Conservation (phyloP, 2,888 invertebrate genomes). For the Criorhina ranunculi region DNA sequence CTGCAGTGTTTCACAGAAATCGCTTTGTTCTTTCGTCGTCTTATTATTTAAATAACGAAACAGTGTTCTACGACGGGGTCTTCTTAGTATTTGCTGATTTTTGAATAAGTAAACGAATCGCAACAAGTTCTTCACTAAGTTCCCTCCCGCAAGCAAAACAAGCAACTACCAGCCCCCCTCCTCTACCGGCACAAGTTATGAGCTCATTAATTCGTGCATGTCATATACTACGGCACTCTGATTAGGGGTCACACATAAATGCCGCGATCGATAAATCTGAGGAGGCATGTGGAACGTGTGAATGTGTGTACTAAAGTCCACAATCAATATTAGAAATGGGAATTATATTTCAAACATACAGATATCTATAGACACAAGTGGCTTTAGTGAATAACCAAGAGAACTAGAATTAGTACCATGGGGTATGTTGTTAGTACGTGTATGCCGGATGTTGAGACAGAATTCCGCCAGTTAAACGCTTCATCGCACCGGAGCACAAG, state of each 20-base stretch:
- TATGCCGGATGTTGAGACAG: constrained; percentile 88
- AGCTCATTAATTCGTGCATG: constrained; percentile 66
- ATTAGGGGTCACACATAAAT: constrained; percentile 68
- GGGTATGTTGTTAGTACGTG: constrained; percentile 90
- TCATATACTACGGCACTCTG: constrained; percentile 45
- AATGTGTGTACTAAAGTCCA: constrained; percentile 38
- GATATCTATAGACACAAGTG: constrained; percentile 27
- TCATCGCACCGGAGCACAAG: constrained; percentile 79
- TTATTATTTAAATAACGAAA: constrained; percentile 23
- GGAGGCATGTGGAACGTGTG: constrained; percentile 13
- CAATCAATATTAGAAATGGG: constrained; percentile 68
- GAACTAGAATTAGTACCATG: constrained; percentile 84
- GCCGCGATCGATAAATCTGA: constrained; percentile 66
- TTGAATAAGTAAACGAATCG: constrained; percentile 50
- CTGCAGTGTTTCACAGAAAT: constrained; percentile 2
- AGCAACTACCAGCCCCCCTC: not conserved
- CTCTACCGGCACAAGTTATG: constrained; percentile 18
- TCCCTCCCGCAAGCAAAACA: constrained; percentile 37
- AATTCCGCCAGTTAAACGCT: constrained; percentile 84
- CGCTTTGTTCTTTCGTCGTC: not conserved
- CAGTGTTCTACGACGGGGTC: constrained; percentile 13
- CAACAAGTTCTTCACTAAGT: constrained; percentile 60
- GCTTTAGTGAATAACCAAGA: constrained; percentile 29
- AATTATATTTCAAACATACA: constrained; percentile 34
- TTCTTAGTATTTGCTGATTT: constrained; percentile 16